Conservation (phyloP, 2,113 vertebrate species). For the Origma solitaria region DNA sequence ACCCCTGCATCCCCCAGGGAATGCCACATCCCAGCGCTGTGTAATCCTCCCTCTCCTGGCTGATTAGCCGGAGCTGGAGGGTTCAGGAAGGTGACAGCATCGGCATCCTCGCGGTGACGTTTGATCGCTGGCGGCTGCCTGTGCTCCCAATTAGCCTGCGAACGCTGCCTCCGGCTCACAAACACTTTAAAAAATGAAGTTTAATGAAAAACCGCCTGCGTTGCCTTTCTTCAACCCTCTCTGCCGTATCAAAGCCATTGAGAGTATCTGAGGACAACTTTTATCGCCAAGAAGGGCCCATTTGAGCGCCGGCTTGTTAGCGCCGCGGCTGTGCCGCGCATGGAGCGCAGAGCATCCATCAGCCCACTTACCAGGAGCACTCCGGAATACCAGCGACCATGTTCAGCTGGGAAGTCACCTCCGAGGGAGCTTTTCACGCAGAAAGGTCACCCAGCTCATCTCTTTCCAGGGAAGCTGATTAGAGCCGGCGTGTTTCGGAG, state of each 20-base stretch:
- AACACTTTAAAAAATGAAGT: not conserved
- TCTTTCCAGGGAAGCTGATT: not conserved
- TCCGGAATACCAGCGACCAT: not conserved
- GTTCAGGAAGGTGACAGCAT: not conserved
- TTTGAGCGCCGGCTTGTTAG: not conserved
- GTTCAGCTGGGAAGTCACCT: not conserved
- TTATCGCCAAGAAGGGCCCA: not conserved
- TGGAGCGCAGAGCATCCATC: not conserved
- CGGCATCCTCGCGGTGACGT: fast-evolving
- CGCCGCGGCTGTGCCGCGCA: fast-evolving
- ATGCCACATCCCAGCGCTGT: not conserved
- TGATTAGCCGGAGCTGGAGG: not conserved
- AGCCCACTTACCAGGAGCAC: not conserved
- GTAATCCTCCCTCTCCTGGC: not conserved
- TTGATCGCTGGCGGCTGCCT: not conserved
- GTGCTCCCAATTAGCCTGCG: constrained; percentile 37
- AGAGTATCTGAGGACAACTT: not conserved
- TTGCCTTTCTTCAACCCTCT: constrained; percentile 17
- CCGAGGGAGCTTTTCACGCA: not conserved
- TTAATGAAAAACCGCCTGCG: not conserved
- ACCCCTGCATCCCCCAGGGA: not conserved
- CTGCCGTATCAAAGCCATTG: not conserved
- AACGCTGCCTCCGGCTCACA: not conserved
- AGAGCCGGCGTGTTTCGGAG: fast-evolving
- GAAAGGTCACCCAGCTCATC: not conserved